Conservation (phyloP, 1,140 invertebrate species). For the Apis mellifera region DNA sequence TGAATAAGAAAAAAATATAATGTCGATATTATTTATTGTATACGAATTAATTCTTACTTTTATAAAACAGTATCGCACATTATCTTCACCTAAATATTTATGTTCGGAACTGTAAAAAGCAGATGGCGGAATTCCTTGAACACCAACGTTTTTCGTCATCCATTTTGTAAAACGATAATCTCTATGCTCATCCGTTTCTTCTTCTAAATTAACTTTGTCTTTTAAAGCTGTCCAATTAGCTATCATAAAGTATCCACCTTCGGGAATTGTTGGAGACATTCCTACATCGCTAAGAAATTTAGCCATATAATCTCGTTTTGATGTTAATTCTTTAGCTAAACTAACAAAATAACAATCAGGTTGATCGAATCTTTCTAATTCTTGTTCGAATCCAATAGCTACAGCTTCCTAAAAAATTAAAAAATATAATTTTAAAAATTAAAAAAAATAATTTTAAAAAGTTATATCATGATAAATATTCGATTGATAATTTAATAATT, state of each 20-base stretch:
- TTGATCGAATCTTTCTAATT: constrained; percentile 86
- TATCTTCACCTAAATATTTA: constrained; percentile 93
- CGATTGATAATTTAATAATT: constrained; percentile 38
- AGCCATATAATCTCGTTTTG: constrained; percentile 93
- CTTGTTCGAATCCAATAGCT: constrained; percentile 93
- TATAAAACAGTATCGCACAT: constrained; percentile 95
- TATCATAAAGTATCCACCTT: constrained; percentile 98
- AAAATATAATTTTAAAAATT: constrained; percentile 18
- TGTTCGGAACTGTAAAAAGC: constrained; percentile 94
- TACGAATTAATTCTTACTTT: constrained; percentile 85
- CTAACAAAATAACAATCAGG: constrained; percentile 94
- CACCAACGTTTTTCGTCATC: constrained; percentile 95
- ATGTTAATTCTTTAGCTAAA: constrained; percentile 88
- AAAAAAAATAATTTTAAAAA: background rate
- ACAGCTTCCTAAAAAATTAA: constrained; percentile 89
- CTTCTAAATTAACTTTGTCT: constrained; percentile 84
- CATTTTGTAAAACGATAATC: constrained; percentile 98
- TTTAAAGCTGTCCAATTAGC: constrained; percentile 93
- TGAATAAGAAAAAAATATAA: background rate
- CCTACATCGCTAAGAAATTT: constrained; percentile 90
- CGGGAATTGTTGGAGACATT: constrained; percentile 95
- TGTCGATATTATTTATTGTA: background rate
- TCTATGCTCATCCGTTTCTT: constrained; percentile 87
- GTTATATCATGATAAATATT: background rate
- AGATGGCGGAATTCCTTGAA: constrained; percentile 96